A percentile compares a stretch with the other conserved stretches of the same genome.
Evolutionary conservation across 2,797 vertebrate species (phyloP).

Genomic region (Lithobates pipiens): DNA sequence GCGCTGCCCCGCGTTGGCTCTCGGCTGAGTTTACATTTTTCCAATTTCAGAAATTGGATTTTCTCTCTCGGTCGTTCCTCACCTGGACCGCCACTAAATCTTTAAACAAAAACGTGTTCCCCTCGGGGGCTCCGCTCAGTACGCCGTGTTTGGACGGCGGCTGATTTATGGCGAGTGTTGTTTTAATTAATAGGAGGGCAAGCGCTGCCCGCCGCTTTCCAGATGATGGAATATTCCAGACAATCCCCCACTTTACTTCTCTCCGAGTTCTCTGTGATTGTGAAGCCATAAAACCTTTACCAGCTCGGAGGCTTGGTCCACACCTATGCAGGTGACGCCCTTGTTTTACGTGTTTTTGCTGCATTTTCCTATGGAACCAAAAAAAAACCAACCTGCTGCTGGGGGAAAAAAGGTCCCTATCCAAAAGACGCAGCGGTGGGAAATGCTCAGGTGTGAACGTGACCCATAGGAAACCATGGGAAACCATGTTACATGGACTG

Average conservation of each 20-base stretch:
- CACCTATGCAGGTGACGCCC: no score
- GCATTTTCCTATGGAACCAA: no score
- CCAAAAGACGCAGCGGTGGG: no score
- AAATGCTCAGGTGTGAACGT: no score
- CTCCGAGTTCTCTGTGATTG: neutral
- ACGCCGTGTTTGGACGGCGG: neutral
- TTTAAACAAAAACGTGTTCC: neutral
- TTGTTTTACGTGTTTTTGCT: no score
- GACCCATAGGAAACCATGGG: no score
- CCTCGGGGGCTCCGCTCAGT: neutral
- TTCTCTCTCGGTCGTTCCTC: neutral
- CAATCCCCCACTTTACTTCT: neutral
- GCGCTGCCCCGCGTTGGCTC: neutral
- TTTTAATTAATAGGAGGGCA: conserved; percentile 40
- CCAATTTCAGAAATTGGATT: conserved; percentile 14
- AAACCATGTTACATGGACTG: no score
- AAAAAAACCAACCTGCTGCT: no score
- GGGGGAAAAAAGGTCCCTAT: no score
- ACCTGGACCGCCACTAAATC: neutral
- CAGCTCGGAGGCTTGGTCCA: no score
- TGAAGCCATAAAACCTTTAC: no score
- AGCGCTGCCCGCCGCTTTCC: neutral
- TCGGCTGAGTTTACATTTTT: neutral
- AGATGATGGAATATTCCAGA: conserved; percentile 7
- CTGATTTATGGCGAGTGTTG: conserved; percentile 27